Evolutionary conservation across 1,140 invertebrate species (phyloP), one percentile per base, ranked within the genome.

Genomic region (Zaprionus africanus): DNA sequence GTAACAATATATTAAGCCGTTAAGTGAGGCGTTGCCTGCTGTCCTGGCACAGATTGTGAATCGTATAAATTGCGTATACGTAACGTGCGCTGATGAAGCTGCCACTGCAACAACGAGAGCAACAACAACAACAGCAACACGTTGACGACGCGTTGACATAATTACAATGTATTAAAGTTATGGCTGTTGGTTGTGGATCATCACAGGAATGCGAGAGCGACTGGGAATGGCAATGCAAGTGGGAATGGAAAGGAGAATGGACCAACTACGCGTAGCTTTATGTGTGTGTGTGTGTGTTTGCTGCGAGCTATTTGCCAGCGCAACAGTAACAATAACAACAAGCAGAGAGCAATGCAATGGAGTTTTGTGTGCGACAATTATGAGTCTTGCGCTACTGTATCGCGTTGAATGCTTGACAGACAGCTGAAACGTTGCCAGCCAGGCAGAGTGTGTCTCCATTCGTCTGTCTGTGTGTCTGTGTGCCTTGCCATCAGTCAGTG

Each of bases 1-100:
- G 85, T 74, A 81, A 88, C 85, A 90, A 88, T 90, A 90, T 88
- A 88, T 88, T 88, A 88, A 88, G 79, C 85, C 76, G 85, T 88
- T 88, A 88, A 88, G 84, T 88, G 84, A 87, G 85, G 81, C 78
- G 69, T 63, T 57, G 74, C 71, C 69, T 57, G 54, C 62, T 80
- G 77, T 54, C 61, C 62, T 58, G 58, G 84, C 84, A 87, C 81
- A 88, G 84, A 84, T 87, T 87, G 84, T 56, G 70, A 71, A 78
- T 82, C 68, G 83, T 68, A 79, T 65, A 82, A 74, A 79, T 75
- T 87, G 76, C 83, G 83, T 87, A 85, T 85, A 85, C 79, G 83
- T 79, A 79, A 77, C 68, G 53, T 75, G 38, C 38, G 66, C 65
- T 70, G 43, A 54, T 59, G 43, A 60, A 51, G 54, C 65, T 65